Base-by-base conservation (phyloP, 2,888 invertebrate genomes). In the Drosophila differens region DNA sequence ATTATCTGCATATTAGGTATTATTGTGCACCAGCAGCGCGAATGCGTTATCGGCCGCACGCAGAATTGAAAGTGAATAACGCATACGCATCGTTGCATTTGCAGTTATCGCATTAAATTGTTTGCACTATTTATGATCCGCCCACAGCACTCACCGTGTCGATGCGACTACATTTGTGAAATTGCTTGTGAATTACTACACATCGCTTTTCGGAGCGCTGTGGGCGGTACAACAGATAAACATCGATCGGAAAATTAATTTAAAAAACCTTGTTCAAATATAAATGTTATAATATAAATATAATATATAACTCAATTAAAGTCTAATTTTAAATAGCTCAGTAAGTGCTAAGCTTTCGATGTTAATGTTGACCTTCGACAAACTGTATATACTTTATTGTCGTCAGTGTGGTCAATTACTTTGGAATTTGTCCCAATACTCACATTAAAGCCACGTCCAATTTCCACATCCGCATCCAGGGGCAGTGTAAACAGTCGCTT, bases 391-490 rank as follows among this genome's bases (percentile, higher is more conserved):
- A 51, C 25, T 73, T 74, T 52, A 39, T 63, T 63, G 28, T 41
- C 4, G 30, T 33, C n/a, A 6, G 28, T 32, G 4, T 44, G 37
- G 63, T 53, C 76, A 66, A 73, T 73, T 79, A 63, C 54, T 72
- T 70, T 70, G 12, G 39, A 76, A 86, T 78, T 60, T 67, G 61
- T 83, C 75, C 74, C 81, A 66, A 73, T 90, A 93, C 93, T 93
- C 90, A 93, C 93, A 89, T 91, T 92, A 85, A 93, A 93, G 70
- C 91, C 92, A 64, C 92, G 91, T 83, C 93, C 93, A 81, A 93
- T 92, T 90, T 93, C 93, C 68, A 93, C 91, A 78, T 93, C 93
- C 60, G 93, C 93, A 63, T 91, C 90, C 76, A 89, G 72, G 30
- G 93, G 93, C 82, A 93, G 79, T 64, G 93, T 91, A 76, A 92